These are phyloP conservation scores for Muntiacus muntjak DNA, from an alignment of 2,113 vertebrate genomes.

Conservation along the genomic window DNA sequence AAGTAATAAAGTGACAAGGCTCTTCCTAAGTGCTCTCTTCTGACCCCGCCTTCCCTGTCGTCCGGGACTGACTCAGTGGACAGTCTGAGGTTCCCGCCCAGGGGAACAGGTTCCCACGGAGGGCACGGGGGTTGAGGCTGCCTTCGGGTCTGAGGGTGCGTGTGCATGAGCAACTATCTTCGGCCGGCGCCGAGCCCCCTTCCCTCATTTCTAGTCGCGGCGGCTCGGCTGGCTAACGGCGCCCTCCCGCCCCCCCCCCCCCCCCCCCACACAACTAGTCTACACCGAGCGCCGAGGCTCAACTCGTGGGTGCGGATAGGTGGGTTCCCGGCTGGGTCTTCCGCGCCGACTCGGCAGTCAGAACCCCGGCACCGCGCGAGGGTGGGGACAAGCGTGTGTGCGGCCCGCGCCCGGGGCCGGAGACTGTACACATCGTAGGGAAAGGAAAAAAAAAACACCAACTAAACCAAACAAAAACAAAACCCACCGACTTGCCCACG, in stretches of 20 bases:
- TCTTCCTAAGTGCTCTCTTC: background rate
- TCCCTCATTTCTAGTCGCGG: background rate
- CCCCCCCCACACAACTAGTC: background rate
- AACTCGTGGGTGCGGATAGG: background rate
- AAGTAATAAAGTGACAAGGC: background rate
- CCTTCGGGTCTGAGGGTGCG: background rate
- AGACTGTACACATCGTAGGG: background rate
- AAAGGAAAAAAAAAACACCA: background rate
- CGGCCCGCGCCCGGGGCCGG: background rate
- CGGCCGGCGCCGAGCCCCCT: background rate
- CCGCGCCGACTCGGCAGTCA: fast-evolving
- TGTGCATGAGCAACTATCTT: background rate
- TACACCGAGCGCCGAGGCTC: background rate
- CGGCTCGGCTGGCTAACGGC: background rate
- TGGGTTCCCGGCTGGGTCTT: background rate
- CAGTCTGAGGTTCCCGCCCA: background rate
- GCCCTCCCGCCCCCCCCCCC: no score
- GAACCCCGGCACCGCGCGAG: background rate
- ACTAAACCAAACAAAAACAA: background rate
- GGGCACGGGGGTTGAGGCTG: background rate
- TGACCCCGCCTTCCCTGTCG: background rate
- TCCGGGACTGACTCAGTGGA: background rate
- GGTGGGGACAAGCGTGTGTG: background rate
- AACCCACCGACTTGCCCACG: background rate
- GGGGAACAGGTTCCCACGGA: background rate